Percentiles rank a stretch among this genome's conserved stretches.
These are phyloP conservation scores for Bruchidius siliquastri DNA, from an alignment of 2,888 invertebrate genomes.

Conservation along the genomic window DNA sequence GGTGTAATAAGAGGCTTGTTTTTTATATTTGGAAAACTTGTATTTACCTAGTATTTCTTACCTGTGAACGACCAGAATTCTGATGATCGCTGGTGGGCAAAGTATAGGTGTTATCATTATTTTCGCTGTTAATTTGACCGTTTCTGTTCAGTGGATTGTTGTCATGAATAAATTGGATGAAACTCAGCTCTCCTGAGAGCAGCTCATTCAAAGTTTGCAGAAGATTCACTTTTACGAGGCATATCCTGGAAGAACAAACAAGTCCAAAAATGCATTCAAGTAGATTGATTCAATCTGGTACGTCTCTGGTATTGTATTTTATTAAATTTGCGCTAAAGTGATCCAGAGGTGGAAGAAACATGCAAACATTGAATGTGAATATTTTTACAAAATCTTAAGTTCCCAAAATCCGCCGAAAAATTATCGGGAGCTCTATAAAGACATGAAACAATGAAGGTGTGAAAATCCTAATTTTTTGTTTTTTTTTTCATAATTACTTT, in stretches of 20 bases:
- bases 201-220: slow-evolving; percentile 38
- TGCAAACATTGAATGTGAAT: too few relatives aligned
- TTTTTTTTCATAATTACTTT: too few relatives aligned
- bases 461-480: too few relatives aligned
- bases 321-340: too few relatives aligned
- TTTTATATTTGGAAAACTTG: background rate
- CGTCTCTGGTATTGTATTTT: too few relatives aligned
- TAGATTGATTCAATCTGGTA: too few relatives aligned
- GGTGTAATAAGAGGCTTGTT: too few relatives aligned
- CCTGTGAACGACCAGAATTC: slow-evolving; percentile 3
- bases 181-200: slow-evolving; percentile 38
- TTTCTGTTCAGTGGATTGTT: slow-evolving; percentile 31
- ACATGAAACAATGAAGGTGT: too few relatives aligned
- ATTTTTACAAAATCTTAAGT: too few relatives aligned
- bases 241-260: slow-evolving; percentile 29
- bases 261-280: background rate
- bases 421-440: too few relatives aligned
- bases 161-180: slow-evolving; percentile 40
- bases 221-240: slow-evolving; percentile 36
- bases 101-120: background rate
- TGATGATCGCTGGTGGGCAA: slow-evolving; percentile 9
- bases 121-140: background rate
- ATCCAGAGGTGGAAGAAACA: too few relatives aligned
- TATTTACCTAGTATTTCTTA: background rate
- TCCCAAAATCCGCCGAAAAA: too few relatives aligned